phyloP scores from a whole-genome alignment of 1,140 invertebrate genomes.

The Lerema accius region DNA sequence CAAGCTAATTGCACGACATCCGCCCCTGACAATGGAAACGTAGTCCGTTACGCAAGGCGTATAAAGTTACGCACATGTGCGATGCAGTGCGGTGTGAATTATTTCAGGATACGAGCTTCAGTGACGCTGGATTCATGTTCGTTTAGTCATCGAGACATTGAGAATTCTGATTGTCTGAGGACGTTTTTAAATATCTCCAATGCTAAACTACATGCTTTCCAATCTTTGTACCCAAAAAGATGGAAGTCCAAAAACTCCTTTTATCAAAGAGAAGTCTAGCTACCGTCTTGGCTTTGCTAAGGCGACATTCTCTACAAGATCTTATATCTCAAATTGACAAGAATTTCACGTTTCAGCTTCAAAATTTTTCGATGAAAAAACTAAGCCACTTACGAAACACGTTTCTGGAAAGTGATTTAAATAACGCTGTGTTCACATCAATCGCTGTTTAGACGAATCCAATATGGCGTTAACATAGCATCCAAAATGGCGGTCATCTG shows the following conservation, averaged over 20 bases:
- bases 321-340: too few relatives aligned
- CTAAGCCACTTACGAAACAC: not conserved
- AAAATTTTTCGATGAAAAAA: too few relatives aligned
- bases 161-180: conserved; percentile 15
- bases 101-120: conserved; percentile 49
- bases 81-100: conserved; percentile 50
- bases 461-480: conserved; percentile 11
- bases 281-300: too few relatives aligned
- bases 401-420: conserved; percentile 12
- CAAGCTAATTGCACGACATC: not conserved
- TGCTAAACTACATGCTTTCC: too few relatives aligned
- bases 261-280: too few relatives aligned
- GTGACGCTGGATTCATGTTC: conserved; percentile 17
- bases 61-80: conserved; percentile 50
- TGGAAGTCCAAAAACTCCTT: too few relatives aligned
- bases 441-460: conserved; percentile 14
- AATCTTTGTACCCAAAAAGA: too few relatives aligned
- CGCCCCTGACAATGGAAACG: conserved; percentile 7
- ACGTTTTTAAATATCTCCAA: too few relatives aligned
- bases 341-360: too few relatives aligned
- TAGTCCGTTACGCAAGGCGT: conserved; percentile 42
- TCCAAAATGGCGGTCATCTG: conserved; percentile 22
- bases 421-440: conserved; percentile 19
- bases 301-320: too few relatives aligned
- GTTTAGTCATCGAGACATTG: conserved; percentile 13